Conservation (phyloP, 2,888 invertebrate species). For the Drosophila paramelanica region DNA sequence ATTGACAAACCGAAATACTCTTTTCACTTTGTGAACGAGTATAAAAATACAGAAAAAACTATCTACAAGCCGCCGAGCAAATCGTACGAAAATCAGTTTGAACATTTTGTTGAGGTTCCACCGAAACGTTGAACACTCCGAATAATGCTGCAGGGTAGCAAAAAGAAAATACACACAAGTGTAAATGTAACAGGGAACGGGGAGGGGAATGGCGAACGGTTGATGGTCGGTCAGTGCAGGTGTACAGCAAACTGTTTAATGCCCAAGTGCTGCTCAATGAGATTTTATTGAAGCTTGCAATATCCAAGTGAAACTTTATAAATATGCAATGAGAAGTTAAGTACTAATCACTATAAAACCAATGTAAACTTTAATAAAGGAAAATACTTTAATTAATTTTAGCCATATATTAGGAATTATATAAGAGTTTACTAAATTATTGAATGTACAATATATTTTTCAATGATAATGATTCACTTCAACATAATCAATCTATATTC, state of each 20-base stretch:
- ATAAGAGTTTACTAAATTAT: too few species aligned
- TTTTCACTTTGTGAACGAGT: too few species aligned
- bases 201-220: not conserved
- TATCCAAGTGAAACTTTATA: not conserved
- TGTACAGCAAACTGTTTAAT: constrained; percentile 23
- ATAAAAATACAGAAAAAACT: constrained; percentile 6
- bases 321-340: not conserved
- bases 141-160: constrained; percentile 43
- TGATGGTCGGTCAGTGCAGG: not conserved
- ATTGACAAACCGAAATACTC: too few species aligned
- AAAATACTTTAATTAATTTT: too few species aligned
- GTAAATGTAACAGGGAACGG: constrained; percentile 2
- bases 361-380: too few species aligned
- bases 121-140: constrained; percentile 40
- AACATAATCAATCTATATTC: too few species aligned
- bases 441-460: too few species aligned
- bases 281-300: constrained; percentile 15
- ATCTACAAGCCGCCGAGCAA: constrained; percentile 59
- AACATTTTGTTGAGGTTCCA: constrained; percentile 69
- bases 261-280: constrained; percentile 30
- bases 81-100: constrained; percentile 75
- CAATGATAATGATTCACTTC: too few species aligned
- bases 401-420: too few species aligned
- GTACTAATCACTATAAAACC: not conserved
- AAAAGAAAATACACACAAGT: not conserved